phyloP scores from a whole-genome alignment of 1,140 invertebrate species.

The Aphelenchoides fujianensis region DNA sequence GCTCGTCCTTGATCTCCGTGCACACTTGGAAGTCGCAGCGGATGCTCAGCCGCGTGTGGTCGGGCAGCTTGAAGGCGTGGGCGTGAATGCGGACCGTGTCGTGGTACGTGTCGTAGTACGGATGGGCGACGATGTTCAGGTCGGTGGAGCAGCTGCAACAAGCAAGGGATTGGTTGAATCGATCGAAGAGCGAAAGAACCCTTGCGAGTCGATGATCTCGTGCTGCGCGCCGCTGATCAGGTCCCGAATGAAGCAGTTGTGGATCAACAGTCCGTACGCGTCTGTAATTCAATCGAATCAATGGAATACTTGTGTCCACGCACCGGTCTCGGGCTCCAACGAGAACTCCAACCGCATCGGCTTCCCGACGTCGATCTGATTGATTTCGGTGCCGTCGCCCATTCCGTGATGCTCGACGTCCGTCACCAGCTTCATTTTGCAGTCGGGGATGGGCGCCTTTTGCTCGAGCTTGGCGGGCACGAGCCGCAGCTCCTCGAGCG shows the following conservation, averaged over 20 bases:
- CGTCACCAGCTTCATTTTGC: constrained; percentile 50
- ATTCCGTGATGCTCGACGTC: constrained; percentile 53
- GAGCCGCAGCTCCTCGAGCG: constrained; percentile 56
- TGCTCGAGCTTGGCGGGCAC: constrained; percentile 58
- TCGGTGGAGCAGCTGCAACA: constrained; percentile 57
- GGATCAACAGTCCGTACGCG: constrained; percentile 58
- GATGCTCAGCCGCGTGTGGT: constrained; percentile 51
- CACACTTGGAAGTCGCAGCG: constrained; percentile 52
- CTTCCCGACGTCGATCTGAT: constrained; percentile 52
- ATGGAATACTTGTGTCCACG: neutral
- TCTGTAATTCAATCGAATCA: constrained; percentile 54
- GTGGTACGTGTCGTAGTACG: constrained; percentile 62
- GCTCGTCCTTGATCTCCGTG: constrained; percentile 52
- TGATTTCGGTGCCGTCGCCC: constrained; percentile 52
- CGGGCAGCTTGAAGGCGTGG: constrained; percentile 61
- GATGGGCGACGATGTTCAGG: constrained; percentile 59
- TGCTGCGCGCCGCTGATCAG: constrained; percentile 50
- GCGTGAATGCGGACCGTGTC: constrained; percentile 56
- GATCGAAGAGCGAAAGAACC: constrained; percentile 35
- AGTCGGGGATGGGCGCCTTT: constrained; percentile 54
- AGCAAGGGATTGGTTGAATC: constrained; percentile 13
- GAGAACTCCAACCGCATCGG: constrained; percentile 53
- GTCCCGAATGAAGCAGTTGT: constrained; percentile 55
- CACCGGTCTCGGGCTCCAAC: constrained; percentile 56
- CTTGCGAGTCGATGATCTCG: constrained; percentile 53